Percentiles rank a stretch among this genome's conserved stretches.
These are phyloP conservation scores for Coturnix japonica DNA, from an alignment of 2,113 vertebrate species.

Conservation along the genomic window DNA sequence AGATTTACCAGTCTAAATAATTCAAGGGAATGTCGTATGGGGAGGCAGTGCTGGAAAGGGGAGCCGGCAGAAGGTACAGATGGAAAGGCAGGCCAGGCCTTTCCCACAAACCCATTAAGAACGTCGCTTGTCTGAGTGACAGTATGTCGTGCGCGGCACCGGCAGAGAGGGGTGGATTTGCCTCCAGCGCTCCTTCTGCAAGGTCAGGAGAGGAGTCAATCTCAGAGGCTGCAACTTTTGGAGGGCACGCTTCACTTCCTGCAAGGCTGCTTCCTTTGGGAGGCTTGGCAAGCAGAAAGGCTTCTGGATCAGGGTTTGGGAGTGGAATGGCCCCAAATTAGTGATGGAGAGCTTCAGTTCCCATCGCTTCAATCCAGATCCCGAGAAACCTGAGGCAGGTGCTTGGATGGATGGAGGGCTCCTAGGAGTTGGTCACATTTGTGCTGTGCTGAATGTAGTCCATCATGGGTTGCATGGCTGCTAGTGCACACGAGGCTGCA, in stretches of 20 bases:
- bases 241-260: not conserved
- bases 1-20: slow-evolving; percentile 86
- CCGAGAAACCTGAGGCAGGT: not conserved
- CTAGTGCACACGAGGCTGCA: accelerated
- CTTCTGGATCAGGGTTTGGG: not conserved
- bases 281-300: not conserved
- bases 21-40: slow-evolving; percentile 83
- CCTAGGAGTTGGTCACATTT: not conserved
- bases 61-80: slow-evolving; percentile 83
- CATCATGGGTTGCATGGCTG: not conserved
- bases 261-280: not conserved
- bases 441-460: not conserved
- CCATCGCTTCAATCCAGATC: not conserved
- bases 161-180: slow-evolving; percentile 75
- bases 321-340: not conserved
- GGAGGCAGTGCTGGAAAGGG: slow-evolving; percentile 75
- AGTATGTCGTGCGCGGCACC: slow-evolving; percentile 74
- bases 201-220: slow-evolving; percentile 78
- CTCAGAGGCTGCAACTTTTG: slow-evolving; percentile 51
- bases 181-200: slow-evolving; percentile 73
- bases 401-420: not conserved
- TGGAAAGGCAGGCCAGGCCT: slow-evolving; percentile 83
- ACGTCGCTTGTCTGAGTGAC: slow-evolving; percentile 75
- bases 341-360: not conserved
- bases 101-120: slow-evolving; percentile 84